A percentile compares a stretch with the other conserved stretches of the same genome.
phyloP scores from a whole-genome alignment of 2,113 vertebrate genomes.

The Sceloporus undulatus region DNA sequence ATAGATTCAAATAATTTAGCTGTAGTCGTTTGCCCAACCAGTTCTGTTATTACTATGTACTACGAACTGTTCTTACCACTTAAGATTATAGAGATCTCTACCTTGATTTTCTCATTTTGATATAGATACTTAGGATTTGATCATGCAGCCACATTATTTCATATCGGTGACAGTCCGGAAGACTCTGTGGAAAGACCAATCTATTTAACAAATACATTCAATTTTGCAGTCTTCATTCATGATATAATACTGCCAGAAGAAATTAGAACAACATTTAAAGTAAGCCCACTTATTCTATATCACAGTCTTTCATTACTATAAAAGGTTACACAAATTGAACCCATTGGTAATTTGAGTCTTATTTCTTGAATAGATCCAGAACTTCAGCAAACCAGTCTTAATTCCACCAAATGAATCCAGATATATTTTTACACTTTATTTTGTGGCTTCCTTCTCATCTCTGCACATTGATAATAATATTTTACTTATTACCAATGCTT shows the following conservation, averaged over 20 bases:
- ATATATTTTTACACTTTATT: constrained; percentile 94
- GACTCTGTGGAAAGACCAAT: constrained; percentile 91
- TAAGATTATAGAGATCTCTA: neutral
- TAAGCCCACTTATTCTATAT: constrained; percentile 67
- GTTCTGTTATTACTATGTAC: neutral
- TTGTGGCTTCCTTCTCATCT: constrained; percentile 92
- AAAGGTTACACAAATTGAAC: constrained; percentile 23
- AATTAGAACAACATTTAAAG: constrained; percentile 92
- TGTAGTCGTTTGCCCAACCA: neutral
- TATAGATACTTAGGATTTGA: constrained; percentile 93
- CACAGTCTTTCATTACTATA: neutral
- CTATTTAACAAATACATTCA: constrained; percentile 95
- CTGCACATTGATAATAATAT: constrained; percentile 96
- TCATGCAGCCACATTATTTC: constrained; percentile 95
- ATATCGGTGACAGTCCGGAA: constrained; percentile 93
- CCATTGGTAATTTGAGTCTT: constrained; percentile 56
- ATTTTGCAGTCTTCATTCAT: constrained; percentile 91
- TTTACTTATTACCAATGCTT: constrained; percentile 96
- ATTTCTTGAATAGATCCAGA: constrained; percentile 86
- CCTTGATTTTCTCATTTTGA: constrained; percentile 51
- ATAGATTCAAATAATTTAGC: neutral
- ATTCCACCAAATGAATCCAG: constrained; percentile 91
- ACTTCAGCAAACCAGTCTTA: constrained; percentile 92
- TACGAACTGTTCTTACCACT: neutral
- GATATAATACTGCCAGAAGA: constrained; percentile 93